A percentile compares a stretch with the other conserved stretches of the same genome.
phyloP scores from a whole-genome alignment of 1,140 invertebrate species.

The Drosophila micromelanica region DNA sequence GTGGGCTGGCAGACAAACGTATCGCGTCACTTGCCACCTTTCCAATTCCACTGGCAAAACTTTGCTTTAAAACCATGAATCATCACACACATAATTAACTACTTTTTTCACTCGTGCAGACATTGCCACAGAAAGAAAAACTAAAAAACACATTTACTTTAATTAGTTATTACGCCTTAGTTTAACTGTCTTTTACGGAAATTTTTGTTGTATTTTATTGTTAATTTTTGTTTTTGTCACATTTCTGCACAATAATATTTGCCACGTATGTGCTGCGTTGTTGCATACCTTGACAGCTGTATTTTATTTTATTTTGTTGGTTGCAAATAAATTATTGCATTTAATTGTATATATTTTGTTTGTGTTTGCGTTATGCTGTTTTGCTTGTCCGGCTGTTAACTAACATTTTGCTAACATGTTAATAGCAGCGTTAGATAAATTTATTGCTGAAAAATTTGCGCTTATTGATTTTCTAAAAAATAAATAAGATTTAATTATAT shows the following conservation, averaged over 20 bases:
- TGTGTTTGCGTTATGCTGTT: conserved; percentile 22
- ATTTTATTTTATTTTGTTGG: conserved; percentile 17
- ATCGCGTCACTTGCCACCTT: conserved; percentile 41
- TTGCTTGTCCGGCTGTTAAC: neutral
- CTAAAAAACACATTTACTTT: conserved; percentile 6
- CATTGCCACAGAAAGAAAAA: neutral
- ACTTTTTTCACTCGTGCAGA: neutral
- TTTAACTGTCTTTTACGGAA: conserved; percentile 2
- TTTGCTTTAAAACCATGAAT: conserved; percentile 34
- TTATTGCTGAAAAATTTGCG: neutral
- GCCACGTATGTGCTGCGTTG: conserved; percentile 27
- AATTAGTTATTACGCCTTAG: conserved; percentile 5
- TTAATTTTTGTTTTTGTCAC: too few species aligned
- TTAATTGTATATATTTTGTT: conserved; percentile 21
- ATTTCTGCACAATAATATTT: conserved; percentile 14
- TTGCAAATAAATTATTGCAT: conserved; percentile 42
- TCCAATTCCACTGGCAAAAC: conserved; percentile 27
- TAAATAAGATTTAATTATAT: neutral
- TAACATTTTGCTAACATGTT: conserved; percentile 2
- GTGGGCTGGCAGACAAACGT: conserved; percentile 18
- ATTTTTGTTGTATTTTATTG: neutral
- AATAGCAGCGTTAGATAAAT: neutral
- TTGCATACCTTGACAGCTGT: conserved; percentile 31
- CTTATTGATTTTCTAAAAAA: neutral
- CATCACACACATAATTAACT: conserved; percentile 18